Conservation (phyloP, 2,113 vertebrate genomes). For the Glaucomys volans region DNA sequence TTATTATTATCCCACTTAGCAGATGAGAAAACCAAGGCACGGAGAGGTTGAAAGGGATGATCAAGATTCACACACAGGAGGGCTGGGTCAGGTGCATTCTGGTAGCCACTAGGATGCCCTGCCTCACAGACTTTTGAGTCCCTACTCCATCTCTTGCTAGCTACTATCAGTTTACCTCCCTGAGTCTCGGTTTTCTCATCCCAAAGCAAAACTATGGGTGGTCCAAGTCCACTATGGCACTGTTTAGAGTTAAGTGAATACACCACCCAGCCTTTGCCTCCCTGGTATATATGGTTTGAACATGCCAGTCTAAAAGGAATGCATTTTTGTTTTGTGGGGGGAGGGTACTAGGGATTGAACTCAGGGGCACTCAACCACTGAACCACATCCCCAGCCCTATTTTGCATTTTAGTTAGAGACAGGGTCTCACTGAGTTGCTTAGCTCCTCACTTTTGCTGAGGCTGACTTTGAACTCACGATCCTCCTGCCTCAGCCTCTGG, state of each 20-base stretch:
- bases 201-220: not conserved
- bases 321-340: not conserved
- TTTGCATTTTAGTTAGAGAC: too few species aligned
- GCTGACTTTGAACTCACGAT: too few species aligned
- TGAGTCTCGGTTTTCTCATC: not conserved
- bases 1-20: not conserved
- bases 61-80: not conserved
- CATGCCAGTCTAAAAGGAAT: slow-evolving; percentile 3
- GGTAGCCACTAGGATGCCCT: not conserved
- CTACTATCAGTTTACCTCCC: not conserved
- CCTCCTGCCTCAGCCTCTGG: too few species aligned
- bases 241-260: not conserved
- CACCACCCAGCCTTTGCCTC: not conserved
- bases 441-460: too few species aligned
- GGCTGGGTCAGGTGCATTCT: not conserved
- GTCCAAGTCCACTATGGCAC: not conserved
- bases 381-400: too few species aligned
- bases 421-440: too few species aligned
- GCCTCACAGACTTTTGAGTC: not conserved
- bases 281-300: not conserved
- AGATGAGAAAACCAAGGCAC: slow-evolving; percentile 36
- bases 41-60: not conserved
- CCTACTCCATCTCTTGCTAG: too few species aligned
- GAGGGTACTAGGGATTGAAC: too few species aligned
- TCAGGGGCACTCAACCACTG: too few species aligned